phyloP scores from a whole-genome alignment of 2,113 vertebrate genomes.

The Alethe diademata region DNA sequence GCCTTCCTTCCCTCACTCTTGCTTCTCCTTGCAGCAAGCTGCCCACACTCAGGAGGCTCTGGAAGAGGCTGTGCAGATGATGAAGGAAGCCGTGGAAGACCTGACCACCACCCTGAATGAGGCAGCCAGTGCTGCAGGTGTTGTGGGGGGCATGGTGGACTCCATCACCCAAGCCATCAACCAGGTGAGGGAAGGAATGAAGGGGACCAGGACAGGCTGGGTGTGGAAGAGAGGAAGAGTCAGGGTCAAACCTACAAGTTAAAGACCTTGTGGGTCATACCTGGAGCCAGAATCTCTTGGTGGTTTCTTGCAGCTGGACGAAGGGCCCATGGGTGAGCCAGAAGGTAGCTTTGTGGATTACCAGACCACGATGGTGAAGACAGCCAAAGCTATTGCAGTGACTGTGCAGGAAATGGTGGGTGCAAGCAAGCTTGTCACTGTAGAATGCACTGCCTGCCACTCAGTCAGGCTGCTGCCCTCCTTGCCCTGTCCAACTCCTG shows the following conservation, averaged over 20 bases:
- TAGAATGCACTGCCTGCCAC: background rate
- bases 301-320: conserved; percentile 80
- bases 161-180: conserved; percentile 94
- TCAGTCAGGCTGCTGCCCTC: background rate
- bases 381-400: conserved; percentile 95
- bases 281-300: background rate
- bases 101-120: conserved; percentile 88
- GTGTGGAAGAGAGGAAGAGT: background rate
- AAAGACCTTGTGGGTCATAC: background rate
- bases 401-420: conserved; percentile 97
- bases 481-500: background rate
- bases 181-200: conserved; percentile 67
- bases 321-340: conserved; percentile 82
- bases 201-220: background rate
- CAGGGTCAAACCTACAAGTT: background rate
- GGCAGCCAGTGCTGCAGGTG: conserved; percentile 90
- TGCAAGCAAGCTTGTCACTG: background rate
- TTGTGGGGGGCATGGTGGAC: conserved; percentile 95
- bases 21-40: conserved; percentile 74
- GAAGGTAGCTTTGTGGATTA: conserved; percentile 98
- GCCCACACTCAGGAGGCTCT: conserved; percentile 94
- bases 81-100: conserved; percentile 97
- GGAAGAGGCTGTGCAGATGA: conserved; percentile 96
- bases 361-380: conserved; percentile 98
- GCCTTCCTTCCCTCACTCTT: background rate